A percentile compares a stretch with the other conserved stretches of the same genome.
Evolutionary conservation across 2,113 vertebrate species (phyloP).

Genomic region (Perca fluviatilis): DNA sequence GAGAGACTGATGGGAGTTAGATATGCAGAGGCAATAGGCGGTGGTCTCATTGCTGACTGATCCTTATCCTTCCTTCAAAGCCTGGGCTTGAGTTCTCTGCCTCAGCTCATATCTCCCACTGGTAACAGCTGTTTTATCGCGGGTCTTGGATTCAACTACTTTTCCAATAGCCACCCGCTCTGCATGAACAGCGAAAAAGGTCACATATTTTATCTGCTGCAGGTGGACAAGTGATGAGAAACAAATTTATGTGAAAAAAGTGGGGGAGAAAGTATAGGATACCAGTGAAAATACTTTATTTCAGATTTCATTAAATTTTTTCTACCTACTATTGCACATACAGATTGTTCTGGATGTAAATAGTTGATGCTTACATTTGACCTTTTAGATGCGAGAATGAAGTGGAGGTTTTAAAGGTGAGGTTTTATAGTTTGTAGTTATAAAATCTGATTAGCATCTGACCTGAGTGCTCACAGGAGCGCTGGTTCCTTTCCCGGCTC

Average conservation of each 20-base stretch:
- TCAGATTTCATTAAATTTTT: not conserved
- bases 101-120: slow-evolving; percentile 38
- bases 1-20: slow-evolving; percentile 61
- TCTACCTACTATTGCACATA: not conserved
- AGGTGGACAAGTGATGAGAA: slow-evolving; percentile 13
- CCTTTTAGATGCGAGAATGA: slow-evolving; percentile 8
- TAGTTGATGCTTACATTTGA: slow-evolving; percentile 11
- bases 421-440: not conserved
- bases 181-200: slow-evolving; percentile 36
- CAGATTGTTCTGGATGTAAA: slow-evolving; percentile 12
- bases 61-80: slow-evolving; percentile 60
- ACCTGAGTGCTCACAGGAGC: slow-evolving; percentile 11
- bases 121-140: slow-evolving; percentile 53
- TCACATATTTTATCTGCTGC: slow-evolving; percentile 30
- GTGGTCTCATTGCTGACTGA: slow-evolving; percentile 56
- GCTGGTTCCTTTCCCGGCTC: slow-evolving; percentile 10
- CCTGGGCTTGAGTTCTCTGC: slow-evolving; percentile 22
- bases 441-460: slow-evolving; percentile 32
- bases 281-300: not conserved
- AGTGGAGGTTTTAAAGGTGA: slow-evolving; percentile 10
- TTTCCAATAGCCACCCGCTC: slow-evolving; percentile 33
- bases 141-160: slow-evolving; percentile 20
- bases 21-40: slow-evolving; percentile 63
- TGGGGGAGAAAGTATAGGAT: not conserved
- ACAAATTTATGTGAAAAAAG: not conserved